Conservation (phyloP, 2,113 vertebrate species). For the Sinocyclocheilus anshuiensis region DNA sequence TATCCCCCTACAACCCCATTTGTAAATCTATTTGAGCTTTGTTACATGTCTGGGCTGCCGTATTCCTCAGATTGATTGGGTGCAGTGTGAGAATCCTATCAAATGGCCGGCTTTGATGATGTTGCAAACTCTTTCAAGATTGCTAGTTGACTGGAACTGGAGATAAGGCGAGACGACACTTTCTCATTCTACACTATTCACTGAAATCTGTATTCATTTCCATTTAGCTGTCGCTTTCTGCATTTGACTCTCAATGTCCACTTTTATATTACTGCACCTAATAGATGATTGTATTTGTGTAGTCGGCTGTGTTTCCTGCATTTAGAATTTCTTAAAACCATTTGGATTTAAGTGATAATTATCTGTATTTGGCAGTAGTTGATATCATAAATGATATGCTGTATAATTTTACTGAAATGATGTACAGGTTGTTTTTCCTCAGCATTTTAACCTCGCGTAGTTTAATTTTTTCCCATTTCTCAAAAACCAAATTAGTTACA, state of each 20-base stretch:
- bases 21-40: constrained; percentile 99
- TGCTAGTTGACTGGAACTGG: constrained; percentile 94
- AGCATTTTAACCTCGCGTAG: background rate
- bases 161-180: constrained; percentile 87
- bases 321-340: background rate
- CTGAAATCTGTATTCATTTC: constrained; percentile 59
- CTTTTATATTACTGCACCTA: constrained; percentile 25
- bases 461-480: background rate
- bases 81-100: constrained; percentile 93
- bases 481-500: background rate
- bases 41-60: constrained; percentile 92
- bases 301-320: background rate
- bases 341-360: background rate
- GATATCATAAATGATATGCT: too few species aligned
- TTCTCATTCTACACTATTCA: constrained; percentile 77
- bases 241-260: constrained; percentile 42
- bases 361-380: background rate
- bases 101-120: constrained; percentile 97
- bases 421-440: background rate
- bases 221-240: constrained; percentile 68
- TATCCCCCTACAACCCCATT: constrained; percentile 98
- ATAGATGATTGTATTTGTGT: constrained; percentile 10
- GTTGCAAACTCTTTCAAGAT: constrained; percentile 96
- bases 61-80: constrained; percentile 98
- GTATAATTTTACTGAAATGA: too few species aligned